Evolutionary conservation across 2,113 vertebrate genomes (phyloP), one percentile per base, ranked within the genome.

Genomic region (Cardinalis cardinalis): DNA sequence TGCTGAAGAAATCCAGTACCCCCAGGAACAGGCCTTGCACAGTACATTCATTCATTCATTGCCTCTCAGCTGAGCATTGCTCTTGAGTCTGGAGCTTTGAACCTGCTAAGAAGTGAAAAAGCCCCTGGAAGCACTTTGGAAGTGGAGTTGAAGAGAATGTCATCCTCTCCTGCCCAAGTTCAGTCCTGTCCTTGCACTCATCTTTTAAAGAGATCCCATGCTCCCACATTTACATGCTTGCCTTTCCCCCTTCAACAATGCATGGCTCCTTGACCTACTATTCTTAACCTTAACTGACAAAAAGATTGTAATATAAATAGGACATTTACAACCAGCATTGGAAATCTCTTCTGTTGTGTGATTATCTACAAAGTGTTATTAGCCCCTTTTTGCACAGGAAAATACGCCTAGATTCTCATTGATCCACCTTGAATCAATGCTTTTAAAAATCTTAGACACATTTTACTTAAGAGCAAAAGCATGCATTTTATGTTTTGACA

Each of bases 401-500:
- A 98, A 98, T 98, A 96, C 91, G 92, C 97, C 97, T 98, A 97
- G 97, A 98, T 98, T 98, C 98, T 96, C 97, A 99, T 99, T 98
- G 98, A 99, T 98, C 98, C 93, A 95, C 97, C 97, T 96, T 52
- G 96, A 99, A 99, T 99, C 98, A 98, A 99, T 99, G 98, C 98
- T 99, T 99, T 99, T 99, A 99, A 99, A 99, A 99, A 98, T 98
- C 98, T 98, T 98, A 98, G 97, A 98, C 98, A 98, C 98, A 98
- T 99, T 99, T 99, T 98, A 98, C 98, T 99, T 99, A 99, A 99
- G 98, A 99, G 99, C 98, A 98, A 98, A 98, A 98, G 98, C 99
- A 98, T 98, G 98, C 98, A 98, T 99, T 99, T 99, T 98, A 98
- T 98, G 98, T 99, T 99, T 99, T 99, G 98, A 99, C 98, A 98